Evolutionary conservation across 1,140 invertebrate genomes (phyloP).

Genomic region (Cephus cinctus): DNA sequence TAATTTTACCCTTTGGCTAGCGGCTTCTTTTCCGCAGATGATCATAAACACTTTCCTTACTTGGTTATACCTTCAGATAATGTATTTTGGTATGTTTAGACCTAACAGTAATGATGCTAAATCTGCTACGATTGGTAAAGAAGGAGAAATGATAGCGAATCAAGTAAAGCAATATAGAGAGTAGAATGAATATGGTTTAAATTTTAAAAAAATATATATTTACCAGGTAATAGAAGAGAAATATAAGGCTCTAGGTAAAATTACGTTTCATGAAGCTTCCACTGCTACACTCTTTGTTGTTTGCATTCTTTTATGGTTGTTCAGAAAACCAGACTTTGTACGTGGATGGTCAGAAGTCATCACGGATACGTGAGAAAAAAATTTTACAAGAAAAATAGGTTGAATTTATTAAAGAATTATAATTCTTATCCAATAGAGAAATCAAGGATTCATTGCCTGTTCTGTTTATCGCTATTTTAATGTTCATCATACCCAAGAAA

Average conservation of each 20-base stretch:
- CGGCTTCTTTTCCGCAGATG: conserved; percentile 66
- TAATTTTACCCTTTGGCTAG: conserved; percentile 76
- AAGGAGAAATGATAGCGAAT: conserved; percentile 61
- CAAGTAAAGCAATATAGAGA: conserved; percentile 54
- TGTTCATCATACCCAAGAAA: conserved; percentile 74
- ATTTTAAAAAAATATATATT: conserved; percentile 2
- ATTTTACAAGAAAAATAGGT: too few relatives aligned
- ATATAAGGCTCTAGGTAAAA: conserved; percentile 73
- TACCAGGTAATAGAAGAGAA: conserved; percentile 61
- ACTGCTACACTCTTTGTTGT: conserved; percentile 74
- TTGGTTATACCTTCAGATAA: conserved; percentile 69
- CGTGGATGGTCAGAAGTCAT: conserved; percentile 69
- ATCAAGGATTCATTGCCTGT: conserved; percentile 76
- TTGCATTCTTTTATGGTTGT: conserved; percentile 81
- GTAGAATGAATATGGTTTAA: too few relatives aligned
- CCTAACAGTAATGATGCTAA: conserved; percentile 63
- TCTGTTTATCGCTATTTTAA: conserved; percentile 71
- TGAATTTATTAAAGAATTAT: too few relatives aligned
- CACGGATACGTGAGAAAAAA: conserved; percentile 50
- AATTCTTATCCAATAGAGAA: conserved; percentile 52
- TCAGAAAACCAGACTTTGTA: conserved; percentile 78
- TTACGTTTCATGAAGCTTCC: conserved; percentile 74
- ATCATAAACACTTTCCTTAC: conserved; percentile 69
- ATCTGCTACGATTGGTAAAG: conserved; percentile 56
- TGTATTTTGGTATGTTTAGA: conserved; percentile 74